Percentiles rank a stretch among this genome's conserved stretches.
Evolutionary conservation across 2,797 vertebrate species (phyloP).

Genomic region (Eremophila alpestris): DNA sequence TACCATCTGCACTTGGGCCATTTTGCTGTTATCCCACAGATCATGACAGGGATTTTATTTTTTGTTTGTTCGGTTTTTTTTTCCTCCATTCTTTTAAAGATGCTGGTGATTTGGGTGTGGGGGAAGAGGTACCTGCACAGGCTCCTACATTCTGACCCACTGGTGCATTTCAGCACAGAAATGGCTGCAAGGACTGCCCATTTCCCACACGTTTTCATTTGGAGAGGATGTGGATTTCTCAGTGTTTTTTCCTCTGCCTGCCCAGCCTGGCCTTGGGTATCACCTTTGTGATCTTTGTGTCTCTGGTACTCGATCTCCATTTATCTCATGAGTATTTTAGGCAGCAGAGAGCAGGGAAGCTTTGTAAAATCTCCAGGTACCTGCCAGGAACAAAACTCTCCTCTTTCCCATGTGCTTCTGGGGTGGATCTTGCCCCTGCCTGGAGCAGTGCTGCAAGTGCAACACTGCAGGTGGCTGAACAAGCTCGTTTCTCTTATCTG

Average conservation of each 20-base stretch:
- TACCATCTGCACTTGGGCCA: neutral
- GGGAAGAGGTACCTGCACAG: neutral
- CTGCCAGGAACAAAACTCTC: neutral
- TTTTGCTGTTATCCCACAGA: neutral
- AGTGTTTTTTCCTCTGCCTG: neutral
- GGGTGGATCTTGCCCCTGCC: neutral
- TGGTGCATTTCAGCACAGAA: neutral
- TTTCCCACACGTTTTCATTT: neutral
- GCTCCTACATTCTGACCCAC: neutral
- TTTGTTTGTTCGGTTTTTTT: rapidly evolving
- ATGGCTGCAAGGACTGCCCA: neutral
- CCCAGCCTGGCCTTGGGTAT: neutral
- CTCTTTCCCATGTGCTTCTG: neutral
- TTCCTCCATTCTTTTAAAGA: neutral
- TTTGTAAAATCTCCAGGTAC: neutral
- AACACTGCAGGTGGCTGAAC: neutral
- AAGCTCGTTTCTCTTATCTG: neutral
- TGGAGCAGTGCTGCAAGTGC: neutral
- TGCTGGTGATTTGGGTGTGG: neutral
- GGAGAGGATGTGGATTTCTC: neutral
- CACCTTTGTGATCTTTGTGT: neutral
- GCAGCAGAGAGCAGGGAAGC: neutral
- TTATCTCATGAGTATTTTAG: neutral
- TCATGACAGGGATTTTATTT: neutral
- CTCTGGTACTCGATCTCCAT: neutral